Conservation (phyloP, 2,113 vertebrate genomes). For the Ciconia maguari region DNA sequence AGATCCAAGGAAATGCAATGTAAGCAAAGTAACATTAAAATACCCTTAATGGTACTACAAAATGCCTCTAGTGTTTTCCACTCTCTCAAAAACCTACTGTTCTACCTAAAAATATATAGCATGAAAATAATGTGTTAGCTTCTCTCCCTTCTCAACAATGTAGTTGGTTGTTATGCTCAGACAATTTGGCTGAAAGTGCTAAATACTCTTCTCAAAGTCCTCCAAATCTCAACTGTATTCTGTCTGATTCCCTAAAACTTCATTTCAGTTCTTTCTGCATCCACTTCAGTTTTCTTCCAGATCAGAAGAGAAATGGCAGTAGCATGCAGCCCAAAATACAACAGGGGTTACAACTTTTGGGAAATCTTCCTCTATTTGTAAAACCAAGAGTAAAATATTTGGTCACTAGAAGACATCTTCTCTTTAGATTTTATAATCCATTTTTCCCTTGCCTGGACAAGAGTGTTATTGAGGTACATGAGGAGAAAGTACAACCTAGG, state of each 20-base stretch:
- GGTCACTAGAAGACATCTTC: background rate
- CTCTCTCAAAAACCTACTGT: background rate
- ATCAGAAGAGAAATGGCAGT: background rate
- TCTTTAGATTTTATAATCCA: background rate
- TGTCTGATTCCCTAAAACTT: background rate
- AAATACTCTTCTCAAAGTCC: background rate
- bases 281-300: background rate
- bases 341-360: background rate
- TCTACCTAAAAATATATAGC: background rate
- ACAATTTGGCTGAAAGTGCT: background rate
- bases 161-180: background rate
- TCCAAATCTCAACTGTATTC: background rate
- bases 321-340: background rate
- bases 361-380: background rate
- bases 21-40: background rate
- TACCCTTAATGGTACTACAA: background rate
- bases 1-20: background rate
- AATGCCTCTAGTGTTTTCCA: background rate
- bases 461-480: background rate
- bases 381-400: background rate
- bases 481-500: background rate
- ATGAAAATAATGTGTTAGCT: background rate
- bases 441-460: background rate
- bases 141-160: background rate
- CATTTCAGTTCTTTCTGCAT: background rate